phyloP scores from a whole-genome alignment of 2,888 invertebrate species.

The Ephialtes manifestator region DNA sequence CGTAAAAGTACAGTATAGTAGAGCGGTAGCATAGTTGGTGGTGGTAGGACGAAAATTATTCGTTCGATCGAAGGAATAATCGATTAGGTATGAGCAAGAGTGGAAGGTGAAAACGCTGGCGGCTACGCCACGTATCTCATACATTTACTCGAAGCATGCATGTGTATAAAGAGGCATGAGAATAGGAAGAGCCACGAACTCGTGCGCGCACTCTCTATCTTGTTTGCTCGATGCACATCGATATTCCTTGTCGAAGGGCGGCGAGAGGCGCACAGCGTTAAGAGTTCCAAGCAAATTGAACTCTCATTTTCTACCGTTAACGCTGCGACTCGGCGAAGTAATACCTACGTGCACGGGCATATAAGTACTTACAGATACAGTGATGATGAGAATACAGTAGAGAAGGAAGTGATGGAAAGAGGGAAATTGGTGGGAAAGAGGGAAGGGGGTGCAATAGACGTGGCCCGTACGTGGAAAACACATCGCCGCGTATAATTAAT shows the following conservation, averaged over 20 bases:
- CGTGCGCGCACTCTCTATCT: conserved; percentile 42
- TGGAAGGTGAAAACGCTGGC: conserved; percentile 44
- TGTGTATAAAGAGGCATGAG: conserved; percentile 30
- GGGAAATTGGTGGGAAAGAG: background rate
- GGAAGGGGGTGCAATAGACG: conserved; percentile 16
- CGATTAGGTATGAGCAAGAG: conserved; percentile 51
- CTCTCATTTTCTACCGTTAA: conserved; percentile 60
- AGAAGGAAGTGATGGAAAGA: background rate
- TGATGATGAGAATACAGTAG: conserved; percentile 32
- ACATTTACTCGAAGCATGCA: conserved; percentile 22
- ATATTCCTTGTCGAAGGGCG: conserved; percentile 46
- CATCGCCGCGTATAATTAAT: conserved; percentile 67
- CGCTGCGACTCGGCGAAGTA: conserved; percentile 23
- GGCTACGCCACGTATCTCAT: conserved; percentile 6
- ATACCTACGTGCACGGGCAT: conserved; percentile 23
- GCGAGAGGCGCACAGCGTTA: background rate
- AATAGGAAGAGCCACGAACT: conserved; percentile 13
- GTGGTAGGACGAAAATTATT: conserved; percentile 50
- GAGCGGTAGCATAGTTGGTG: background rate
- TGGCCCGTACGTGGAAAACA: conserved; percentile 51
- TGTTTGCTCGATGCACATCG: conserved; percentile 62
- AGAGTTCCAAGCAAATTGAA: conserved; percentile 57
- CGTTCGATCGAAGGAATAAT: conserved; percentile 64
- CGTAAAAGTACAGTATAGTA: conserved; percentile 5
- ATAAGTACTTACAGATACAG: background rate